A percentile compares a stretch with the other conserved stretches of the same genome.
Evolutionary conservation across 2,888 invertebrate genomes (phyloP).

Genomic region (Pasiphila rectangulata): DNA sequence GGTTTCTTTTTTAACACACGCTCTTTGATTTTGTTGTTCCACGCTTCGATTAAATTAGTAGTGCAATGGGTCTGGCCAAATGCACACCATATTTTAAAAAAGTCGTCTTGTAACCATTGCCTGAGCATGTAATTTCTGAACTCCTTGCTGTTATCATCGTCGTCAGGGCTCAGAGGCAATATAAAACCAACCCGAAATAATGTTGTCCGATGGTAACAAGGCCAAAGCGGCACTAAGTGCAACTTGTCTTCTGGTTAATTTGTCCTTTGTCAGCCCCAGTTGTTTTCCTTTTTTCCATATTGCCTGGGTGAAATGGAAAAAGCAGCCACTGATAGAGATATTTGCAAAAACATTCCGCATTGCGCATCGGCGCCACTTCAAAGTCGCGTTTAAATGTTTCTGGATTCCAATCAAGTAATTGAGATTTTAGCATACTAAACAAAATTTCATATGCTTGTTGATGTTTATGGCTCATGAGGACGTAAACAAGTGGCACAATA

Average conservation of each 20-base stretch:
- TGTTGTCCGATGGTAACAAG: too few species aligned
- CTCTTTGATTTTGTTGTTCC: constrained; percentile 4
- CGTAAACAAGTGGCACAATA: too few species aligned
- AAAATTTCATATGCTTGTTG: neutral
- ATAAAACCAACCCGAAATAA: too few species aligned
- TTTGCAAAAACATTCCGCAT: constrained; percentile 15
- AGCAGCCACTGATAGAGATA: constrained; percentile 7
- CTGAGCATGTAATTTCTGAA: neutral
- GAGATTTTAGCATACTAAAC: constrained; percentile 19
- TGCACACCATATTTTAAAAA: constrained; percentile 6
- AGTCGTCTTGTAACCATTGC: neutral
- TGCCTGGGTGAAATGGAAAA: constrained; percentile 4
- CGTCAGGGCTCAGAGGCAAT: too few species aligned
- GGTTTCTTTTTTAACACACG: constrained; percentile 5
- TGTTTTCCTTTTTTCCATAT: neutral
- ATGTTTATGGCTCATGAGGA: too few species aligned
- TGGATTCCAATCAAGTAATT: constrained; percentile 29
- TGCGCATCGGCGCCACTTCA: constrained; percentile 23
- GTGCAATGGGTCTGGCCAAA: constrained; percentile 3
- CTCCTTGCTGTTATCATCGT: neutral
- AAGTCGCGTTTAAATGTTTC: constrained; percentile 25
- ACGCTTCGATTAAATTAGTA: neutral
- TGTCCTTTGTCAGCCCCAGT: neutral
- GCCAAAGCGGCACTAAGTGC: too few species aligned
- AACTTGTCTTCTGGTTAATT: neutral